Conservation (phyloP, 2,113 vertebrate genomes). For the Orcinus orca region DNA sequence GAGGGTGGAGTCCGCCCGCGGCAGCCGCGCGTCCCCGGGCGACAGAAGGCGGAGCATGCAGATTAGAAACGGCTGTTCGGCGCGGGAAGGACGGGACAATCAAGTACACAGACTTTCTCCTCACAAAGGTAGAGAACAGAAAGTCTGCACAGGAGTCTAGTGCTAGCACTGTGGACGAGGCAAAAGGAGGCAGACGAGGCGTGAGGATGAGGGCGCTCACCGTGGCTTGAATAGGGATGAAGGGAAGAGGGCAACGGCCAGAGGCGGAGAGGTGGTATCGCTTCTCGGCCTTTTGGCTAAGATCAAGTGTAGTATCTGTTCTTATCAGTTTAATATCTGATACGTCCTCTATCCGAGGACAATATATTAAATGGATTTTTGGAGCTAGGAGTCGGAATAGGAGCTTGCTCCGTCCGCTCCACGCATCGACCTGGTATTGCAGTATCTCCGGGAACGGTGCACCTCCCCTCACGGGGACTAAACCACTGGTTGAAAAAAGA, state of each 20-base stretch:
- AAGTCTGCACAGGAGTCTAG: background rate
- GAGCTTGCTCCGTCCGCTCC: background rate
- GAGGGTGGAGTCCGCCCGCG: background rate
- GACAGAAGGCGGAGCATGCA: background rate
- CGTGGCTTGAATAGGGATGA: background rate
- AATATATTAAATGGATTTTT: background rate
- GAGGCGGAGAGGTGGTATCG: accelerated
- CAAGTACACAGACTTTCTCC: background rate
- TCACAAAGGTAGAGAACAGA: background rate
- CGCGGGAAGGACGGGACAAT: background rate
- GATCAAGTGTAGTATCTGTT: background rate
- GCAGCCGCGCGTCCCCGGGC: background rate
- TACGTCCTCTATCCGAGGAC: background rate
- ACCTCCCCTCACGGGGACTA: background rate
- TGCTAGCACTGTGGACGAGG: background rate
- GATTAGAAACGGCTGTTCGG: background rate
- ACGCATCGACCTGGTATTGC: background rate
- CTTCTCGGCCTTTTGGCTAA: background rate
- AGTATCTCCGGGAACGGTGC: background rate
- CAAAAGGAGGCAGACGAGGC: background rate
- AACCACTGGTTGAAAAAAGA: accelerated
- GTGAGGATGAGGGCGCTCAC: background rate
- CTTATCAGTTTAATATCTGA: background rate
- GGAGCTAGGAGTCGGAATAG: background rate
- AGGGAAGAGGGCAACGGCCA: background rate